Evolutionary conservation across 1,140 invertebrate genomes (phyloP).

Genomic region (Tachypleus tridentatus): DNA sequence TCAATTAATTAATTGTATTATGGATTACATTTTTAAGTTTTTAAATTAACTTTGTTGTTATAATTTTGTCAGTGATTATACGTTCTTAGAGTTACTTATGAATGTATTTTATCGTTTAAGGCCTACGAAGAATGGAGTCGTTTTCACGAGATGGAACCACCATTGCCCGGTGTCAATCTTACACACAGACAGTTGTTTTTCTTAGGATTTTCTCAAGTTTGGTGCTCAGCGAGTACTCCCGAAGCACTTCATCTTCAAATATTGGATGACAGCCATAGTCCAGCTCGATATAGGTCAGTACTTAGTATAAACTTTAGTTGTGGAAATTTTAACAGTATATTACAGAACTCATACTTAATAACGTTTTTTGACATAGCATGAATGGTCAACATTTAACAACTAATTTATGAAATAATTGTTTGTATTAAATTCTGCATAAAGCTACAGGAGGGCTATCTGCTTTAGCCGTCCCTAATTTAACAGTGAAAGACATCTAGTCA

Average conservation of each 20-base stretch:
- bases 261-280: constrained; percentile 25
- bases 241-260: constrained; percentile 27
- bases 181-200: constrained; percentile 86
- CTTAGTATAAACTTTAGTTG: neutral
- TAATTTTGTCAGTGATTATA: neutral
- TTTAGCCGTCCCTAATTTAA: neutral
- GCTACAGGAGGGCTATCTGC: neutral
- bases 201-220: constrained; percentile 70
- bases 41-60: neutral
- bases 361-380: neutral
- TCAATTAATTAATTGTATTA: neutral
- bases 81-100: neutral
- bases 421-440: neutral
- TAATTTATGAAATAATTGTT: neutral
- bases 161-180: constrained; percentile 64
- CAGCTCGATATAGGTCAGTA: constrained; percentile 18
- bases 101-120: constrained; percentile 17
- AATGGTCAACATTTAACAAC: neutral
- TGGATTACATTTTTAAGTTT: neutral
- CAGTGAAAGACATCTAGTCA: no score
- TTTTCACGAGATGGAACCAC: constrained; percentile 40
- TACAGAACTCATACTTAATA: neutral
- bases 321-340: neutral
- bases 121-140: constrained; percentile 55
- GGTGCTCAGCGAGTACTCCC: constrained; percentile 26